A percentile compares a stretch with the other conserved stretches of the same genome.
These are phyloP conservation scores for Heliconius aoede DNA, from an alignment of 2,888 invertebrate genomes.

Conservation along the genomic window DNA sequence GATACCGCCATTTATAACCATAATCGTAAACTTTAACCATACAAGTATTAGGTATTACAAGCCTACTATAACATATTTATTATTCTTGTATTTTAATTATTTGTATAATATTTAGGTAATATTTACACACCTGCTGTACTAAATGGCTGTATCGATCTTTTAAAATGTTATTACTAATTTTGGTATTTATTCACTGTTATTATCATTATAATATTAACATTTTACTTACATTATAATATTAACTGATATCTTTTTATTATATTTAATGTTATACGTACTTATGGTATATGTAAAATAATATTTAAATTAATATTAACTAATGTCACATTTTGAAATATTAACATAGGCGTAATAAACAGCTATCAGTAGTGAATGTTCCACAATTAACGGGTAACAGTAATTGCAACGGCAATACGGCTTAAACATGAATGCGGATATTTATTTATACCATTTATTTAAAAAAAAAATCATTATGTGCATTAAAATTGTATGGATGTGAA, in stretches of 20 bases:
- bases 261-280: neutral
- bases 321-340: neutral
- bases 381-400: constrained; percentile 25
- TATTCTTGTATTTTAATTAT: neutral
- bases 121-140: constrained; percentile 7
- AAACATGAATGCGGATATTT: neutral
- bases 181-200: constrained; percentile 12
- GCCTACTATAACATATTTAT: neutral
- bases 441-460: neutral
- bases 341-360: constrained; percentile 10
- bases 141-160: constrained; percentile 33
- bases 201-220: neutral
- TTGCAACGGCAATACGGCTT: constrained; percentile 35
- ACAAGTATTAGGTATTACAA: too few species aligned
- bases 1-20: constrained; percentile 27
- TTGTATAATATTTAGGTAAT: neutral
- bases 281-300: neutral
- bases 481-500: neutral
- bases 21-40: too few species aligned
- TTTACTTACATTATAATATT: neutral
- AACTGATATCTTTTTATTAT: constrained; percentile 23
- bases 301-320: constrained; percentile 5
- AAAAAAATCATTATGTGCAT: neutral
- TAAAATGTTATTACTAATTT: constrained; percentile 23
- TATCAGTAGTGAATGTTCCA: constrained; percentile 42